Evolutionary conservation across 2,888 invertebrate species (phyloP), one percentile per base, ranked within the genome.

Genomic region (Ornithoptera priamus): DNA sequence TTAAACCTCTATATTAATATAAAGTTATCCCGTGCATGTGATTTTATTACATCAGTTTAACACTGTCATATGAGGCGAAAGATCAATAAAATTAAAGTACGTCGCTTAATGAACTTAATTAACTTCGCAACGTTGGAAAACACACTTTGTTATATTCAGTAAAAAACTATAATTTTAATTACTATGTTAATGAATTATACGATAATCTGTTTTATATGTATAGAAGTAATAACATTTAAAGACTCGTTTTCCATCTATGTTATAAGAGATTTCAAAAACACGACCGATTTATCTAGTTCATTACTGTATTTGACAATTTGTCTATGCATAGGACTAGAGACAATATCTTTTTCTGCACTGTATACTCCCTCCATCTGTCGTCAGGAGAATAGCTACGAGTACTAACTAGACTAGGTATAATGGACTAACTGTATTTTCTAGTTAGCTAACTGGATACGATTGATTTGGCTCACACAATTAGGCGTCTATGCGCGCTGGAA

Each of bases 31-130:
- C n/a, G 17, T 18, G n/a, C 15, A 53, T 53, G 53, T 17, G 12
- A 53, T n/a, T 24, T 59, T 24, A 24, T 7, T 59, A 59, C 59
- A 12, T 17, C 39, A 39, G 59, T 24, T 30, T 17, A 46, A 42
- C 53, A n/a, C 53, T 53, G 53, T 53, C 12, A 53, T 22, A 18
- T 39, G 39, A n/a, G n/a, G 20, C 64, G 6, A 64, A 64, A 57
- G 18, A 53, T 53, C 53, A 53, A 53, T 53, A 53, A 53, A 53
- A 15, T 53, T 53, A 15, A 53, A 53, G 53, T 53, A 53, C 53
- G 6, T n/a, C 17, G n/a, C 53, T 53, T 17, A 53, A 53, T n/a
- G 53, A 18, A n/a, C 53, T 53, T 53, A 53, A 53, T 53, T 53
- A 53, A 53, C 15, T 53, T 53, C n/a, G 53, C 53, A 53, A 39